Evolutionary conservation across 2,113 vertebrate genomes (phyloP).

Genomic region (Otus sunia): DNA sequence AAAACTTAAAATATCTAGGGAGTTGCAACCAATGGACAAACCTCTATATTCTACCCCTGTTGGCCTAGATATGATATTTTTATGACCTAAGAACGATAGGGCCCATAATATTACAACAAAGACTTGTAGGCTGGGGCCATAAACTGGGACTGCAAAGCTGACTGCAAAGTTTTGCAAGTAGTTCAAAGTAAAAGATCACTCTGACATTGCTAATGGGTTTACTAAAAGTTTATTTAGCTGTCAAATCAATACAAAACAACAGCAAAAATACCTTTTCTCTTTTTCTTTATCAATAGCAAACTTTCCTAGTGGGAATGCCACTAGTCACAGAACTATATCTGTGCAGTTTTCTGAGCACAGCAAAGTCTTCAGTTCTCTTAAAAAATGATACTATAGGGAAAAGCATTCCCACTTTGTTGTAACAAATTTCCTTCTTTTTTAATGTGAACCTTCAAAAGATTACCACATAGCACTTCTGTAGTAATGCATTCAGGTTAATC

Average conservation of each 20-base stretch:
- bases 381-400: background rate
- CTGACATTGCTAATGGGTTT: constrained; percentile 1
- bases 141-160: background rate
- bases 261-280: background rate
- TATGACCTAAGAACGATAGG: background rate
- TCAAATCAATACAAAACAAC: constrained; percentile 12
- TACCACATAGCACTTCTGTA: background rate
- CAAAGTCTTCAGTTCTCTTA: background rate
- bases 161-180: background rate
- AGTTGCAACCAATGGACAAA: background rate
- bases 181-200: background rate
- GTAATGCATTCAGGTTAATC: background rate
- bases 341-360: background rate
- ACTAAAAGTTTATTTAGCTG: background rate
- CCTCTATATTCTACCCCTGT: background rate
- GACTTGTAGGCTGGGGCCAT: background rate
- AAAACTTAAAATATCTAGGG: background rate
- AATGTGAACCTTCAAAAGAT: background rate
- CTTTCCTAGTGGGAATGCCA: background rate
- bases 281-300: background rate
- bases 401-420: background rate
- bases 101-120: no score
- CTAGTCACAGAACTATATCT: background rate
- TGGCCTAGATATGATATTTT: background rate
- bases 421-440: background rate